These are phyloP conservation scores for Pseudococcus longispinus DNA, from an alignment of 2,888 invertebrate genomes.

Conservation along the genomic window DNA sequence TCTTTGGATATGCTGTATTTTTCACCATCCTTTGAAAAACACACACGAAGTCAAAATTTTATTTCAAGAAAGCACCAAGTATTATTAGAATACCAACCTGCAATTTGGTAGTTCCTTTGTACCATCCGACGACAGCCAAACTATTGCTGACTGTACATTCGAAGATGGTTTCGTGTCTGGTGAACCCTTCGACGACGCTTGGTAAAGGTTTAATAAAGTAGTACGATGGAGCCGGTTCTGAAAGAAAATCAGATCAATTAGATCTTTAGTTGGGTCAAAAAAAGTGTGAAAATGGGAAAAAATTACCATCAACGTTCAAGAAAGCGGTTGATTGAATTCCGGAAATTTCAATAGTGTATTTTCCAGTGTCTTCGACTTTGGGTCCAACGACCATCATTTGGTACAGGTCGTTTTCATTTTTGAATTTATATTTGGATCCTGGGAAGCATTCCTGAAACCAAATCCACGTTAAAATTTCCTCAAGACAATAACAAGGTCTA, in stretches of 20 bases:
- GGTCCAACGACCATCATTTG: slow-evolving; percentile 88
- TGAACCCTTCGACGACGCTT: slow-evolving; percentile 87
- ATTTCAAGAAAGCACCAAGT: not conserved
- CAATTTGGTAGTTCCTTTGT: slow-evolving; percentile 79
- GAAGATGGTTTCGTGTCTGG: slow-evolving; percentile 85
- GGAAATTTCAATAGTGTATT: slow-evolving; percentile 94
- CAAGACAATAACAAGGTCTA: not conserved
- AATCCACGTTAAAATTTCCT: not conserved
- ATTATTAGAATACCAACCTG: slow-evolving; percentile 61
- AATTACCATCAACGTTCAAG: slow-evolving; percentile 86
- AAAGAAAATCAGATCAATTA: not conserved
- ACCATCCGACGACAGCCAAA: slow-evolving; percentile 95
- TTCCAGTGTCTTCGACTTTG: slow-evolving; percentile 95
- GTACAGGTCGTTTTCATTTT: slow-evolving; percentile 89
- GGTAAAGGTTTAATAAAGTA: slow-evolving; percentile 89
- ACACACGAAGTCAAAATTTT: not conserved
- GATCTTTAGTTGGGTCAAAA: not conserved
- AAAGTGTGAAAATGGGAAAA: not conserved
- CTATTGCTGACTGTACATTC: slow-evolving; percentile 95
- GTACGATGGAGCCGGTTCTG: slow-evolving; percentile 93
- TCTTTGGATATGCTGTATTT: slow-evolving; percentile 90
- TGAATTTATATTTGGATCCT: slow-evolving; percentile 96
- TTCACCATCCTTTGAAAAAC: slow-evolving; percentile 74
- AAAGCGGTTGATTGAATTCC: slow-evolving; percentile 87
- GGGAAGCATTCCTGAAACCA: slow-evolving; percentile 84